A percentile compares a stretch with the other conserved stretches of the same genome.
These are phyloP conservation scores for Aplodontia rufa DNA, from an alignment of 2,113 vertebrate genomes.

Conservation along the genomic window DNA sequence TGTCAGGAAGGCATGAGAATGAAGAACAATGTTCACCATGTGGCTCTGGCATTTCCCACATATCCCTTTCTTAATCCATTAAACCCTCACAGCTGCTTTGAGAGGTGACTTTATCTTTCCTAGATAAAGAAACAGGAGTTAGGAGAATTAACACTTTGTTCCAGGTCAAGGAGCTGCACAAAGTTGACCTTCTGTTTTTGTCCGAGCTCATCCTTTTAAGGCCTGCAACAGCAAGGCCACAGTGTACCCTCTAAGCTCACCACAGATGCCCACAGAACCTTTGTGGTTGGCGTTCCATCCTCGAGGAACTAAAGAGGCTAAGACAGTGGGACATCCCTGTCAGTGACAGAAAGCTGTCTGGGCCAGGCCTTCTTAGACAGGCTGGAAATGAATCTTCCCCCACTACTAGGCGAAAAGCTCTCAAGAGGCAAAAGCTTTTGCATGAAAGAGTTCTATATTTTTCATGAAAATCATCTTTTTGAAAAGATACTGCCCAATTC, in stretches of 20 bases:
- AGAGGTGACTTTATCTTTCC: accelerated
- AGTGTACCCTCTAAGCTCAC: not conserved
- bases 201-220: too few relatives aligned
- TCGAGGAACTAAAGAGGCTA: accelerated
- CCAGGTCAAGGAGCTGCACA: not conserved
- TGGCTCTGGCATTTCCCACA: accelerated
- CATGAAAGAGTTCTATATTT: not conserved
- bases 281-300: not conserved
- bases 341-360: too few relatives aligned
- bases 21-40: not conserved
- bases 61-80: not conserved
- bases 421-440: not conserved
- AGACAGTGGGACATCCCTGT: too few relatives aligned
- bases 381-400: not conserved
- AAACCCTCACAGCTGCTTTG: too few relatives aligned
- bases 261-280: accelerated
- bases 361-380: not conserved
- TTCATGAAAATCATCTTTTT: not conserved
- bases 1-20: accelerated
- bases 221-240: not conserved
- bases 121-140: not conserved
- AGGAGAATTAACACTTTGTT: not conserved
- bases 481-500: not conserved
- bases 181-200: not conserved
- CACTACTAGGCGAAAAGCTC: not conserved